Evolutionary conservation across 2,888 invertebrate genomes (phyloP).

Genomic region (Coenonympha arcania): DNA sequence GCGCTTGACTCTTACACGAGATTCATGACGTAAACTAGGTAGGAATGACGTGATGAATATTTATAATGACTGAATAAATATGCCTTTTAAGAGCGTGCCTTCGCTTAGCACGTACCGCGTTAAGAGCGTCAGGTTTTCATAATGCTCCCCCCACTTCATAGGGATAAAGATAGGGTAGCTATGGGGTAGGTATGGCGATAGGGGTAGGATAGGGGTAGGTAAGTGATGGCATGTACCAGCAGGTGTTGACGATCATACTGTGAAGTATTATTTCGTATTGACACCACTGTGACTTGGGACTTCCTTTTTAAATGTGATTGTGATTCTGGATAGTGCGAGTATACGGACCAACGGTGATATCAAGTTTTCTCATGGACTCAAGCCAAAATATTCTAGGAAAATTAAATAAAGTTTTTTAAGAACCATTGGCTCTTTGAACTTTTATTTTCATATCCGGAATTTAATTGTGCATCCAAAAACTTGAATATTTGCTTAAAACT

Average conservation of each 20-base stretch:
- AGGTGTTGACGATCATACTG: conserved; percentile 49
- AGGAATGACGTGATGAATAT: conserved; percentile 4
- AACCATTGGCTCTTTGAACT: no score
- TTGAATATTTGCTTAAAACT: no score
- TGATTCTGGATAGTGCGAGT: background rate
- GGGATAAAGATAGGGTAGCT: conserved; percentile 38
- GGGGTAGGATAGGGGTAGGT: conserved; percentile 7
- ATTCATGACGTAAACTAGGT: no score
- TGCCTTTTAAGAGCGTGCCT: conserved; percentile 7
- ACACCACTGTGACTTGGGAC: conserved; percentile 33
- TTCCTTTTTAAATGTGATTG: conserved; percentile 8
- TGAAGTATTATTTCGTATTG: conserved; percentile 44
- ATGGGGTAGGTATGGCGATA: background rate
- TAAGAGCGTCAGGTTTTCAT: conserved; percentile 50
- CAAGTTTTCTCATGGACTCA: no score
- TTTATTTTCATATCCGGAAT: no score
- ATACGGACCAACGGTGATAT: no score
- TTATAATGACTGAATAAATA: conserved; percentile 14
- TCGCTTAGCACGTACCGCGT: conserved; percentile 19
- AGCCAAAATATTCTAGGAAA: no score
- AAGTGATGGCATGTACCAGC: conserved; percentile 26
- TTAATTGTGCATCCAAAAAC: no score
- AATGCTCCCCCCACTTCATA: conserved; percentile 32
- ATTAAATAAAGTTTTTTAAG: no score
- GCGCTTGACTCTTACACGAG: no score